Evolutionary conservation across 1,140 invertebrate genomes (phyloP), one percentile per base, ranked within the genome.

Genomic region (Zaprionus gabonicus): DNA sequence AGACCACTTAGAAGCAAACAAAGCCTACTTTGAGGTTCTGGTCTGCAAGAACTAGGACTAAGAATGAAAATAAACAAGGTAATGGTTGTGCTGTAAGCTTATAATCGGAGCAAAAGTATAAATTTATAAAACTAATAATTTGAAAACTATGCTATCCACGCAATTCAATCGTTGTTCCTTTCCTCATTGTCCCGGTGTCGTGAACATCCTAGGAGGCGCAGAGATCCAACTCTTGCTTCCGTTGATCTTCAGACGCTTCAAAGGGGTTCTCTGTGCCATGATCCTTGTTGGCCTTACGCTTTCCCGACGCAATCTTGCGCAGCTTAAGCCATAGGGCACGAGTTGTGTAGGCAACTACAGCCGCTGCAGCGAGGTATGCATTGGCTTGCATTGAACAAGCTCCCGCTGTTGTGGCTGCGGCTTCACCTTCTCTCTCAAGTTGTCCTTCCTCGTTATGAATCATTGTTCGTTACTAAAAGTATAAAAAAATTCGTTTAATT

Each of bases 311-410:
- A 20, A 79, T 10, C 0, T 67, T 53, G 0, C 62, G 57, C 1
- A 83, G 34, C 71, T 82, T 82, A 4, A 70, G 12, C 76, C 80
- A 83, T 20, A 82, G n/a, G 23, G 66, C 76, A 2, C 51, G 25
- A 13, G 76, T 66, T 1, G 80, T 41, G 2, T 81, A 82, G 15
- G 66, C 1, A 12, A 58, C 49, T 1, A 72, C 76, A 2, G 79
- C 80, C 9, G 79, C 81, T 0, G 68, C 81, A 5, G 57, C 59
- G 9, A 82, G 2, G 67, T 60, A 79, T 2, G 60, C 59, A 13
- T 74, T 71, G 25, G 46, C 9, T 10, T 69, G 25, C 2, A 82
- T 3, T n/a, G 62, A 1, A 1, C 17, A 34, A 1, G 68, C 80
- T 20, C 79, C 80, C 0, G 55, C 36, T 13, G 71, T 80, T 3